Conservation (phyloP, 2,797 vertebrate species). For the Smutsia gigantea region DNA sequence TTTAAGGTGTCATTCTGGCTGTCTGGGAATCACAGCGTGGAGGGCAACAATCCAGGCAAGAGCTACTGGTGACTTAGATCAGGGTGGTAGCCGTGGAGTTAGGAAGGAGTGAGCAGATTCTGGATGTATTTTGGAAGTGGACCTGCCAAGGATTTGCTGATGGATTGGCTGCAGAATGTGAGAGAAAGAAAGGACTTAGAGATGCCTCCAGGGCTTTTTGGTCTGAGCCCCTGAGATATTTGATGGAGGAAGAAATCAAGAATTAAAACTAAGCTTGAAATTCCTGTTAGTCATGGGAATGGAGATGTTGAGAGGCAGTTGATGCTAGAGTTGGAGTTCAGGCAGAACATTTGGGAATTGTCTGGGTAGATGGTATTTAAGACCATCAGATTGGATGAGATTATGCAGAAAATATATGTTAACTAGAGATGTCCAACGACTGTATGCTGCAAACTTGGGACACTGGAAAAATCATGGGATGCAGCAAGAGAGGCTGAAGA, state of each 20-base stretch:
- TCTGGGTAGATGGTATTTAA: background rate
- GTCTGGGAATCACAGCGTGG: background rate
- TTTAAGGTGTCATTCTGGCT: background rate
- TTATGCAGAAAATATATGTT: background rate
- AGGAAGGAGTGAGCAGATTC: background rate
- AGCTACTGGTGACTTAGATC: background rate
- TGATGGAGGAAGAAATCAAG: background rate
- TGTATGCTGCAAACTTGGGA: background rate
- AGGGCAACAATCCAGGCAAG: background rate
- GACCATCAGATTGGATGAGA: background rate
- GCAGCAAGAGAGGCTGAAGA: background rate
- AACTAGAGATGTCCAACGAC: background rate
- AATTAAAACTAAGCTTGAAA: background rate
- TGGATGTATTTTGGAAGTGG: background rate
- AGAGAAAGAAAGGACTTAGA: background rate
- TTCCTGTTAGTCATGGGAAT: background rate
- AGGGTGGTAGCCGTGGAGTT: background rate
- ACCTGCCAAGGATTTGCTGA: background rate
- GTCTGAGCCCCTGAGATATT: background rate
- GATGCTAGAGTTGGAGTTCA: background rate
- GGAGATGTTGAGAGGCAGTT: background rate
- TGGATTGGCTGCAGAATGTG: background rate
- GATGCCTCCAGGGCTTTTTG: background rate
- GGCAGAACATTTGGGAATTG: background rate
- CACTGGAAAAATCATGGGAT: background rate